Evolutionary conservation across 2,797 vertebrate species (phyloP).

Genomic region (Cacajao melanocephalus): DNA sequence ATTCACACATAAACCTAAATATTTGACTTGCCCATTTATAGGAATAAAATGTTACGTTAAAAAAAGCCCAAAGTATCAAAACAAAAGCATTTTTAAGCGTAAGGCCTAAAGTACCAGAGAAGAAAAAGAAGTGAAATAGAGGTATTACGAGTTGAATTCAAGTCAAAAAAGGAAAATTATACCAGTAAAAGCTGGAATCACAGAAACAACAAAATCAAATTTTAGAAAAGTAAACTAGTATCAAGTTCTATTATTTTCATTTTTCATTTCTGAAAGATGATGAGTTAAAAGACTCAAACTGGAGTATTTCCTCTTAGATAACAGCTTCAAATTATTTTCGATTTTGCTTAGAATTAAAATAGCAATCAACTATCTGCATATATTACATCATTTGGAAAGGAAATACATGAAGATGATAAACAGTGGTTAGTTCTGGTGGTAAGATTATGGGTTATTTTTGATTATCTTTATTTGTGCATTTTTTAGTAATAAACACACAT

Average conservation of each 20-base stretch:
- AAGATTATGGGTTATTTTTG: neutral
- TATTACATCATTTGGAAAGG: neutral
- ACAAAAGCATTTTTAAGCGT: neutral
- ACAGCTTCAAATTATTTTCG: neutral
- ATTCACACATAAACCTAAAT: neutral
- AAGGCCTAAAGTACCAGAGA: neutral
- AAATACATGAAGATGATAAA: constrained; percentile 12
- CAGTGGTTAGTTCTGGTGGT: neutral
- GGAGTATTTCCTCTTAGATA: neutral
- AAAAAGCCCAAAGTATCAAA: neutral
- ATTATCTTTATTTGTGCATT: neutral
- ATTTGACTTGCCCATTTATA: neutral
- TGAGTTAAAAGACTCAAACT: constrained; percentile 28
- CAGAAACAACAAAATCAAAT: neutral
- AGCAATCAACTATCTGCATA: neutral
- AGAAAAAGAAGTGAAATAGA: constrained; percentile 10
- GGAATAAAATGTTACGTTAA: neutral
- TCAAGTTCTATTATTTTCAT: neutral
- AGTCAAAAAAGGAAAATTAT: constrained; percentile 19
- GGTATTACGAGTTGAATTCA: neutral
- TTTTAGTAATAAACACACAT: neutral
- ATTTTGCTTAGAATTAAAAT: constrained; percentile 28
- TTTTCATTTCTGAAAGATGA: constrained; percentile 31
- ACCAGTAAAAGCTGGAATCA: constrained; percentile 42
- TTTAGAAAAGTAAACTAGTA: constrained; percentile 18